These are phyloP conservation scores for Phocoena phocoena DNA, from an alignment of 2,113 vertebrate genomes.

Conservation along the genomic window DNA sequence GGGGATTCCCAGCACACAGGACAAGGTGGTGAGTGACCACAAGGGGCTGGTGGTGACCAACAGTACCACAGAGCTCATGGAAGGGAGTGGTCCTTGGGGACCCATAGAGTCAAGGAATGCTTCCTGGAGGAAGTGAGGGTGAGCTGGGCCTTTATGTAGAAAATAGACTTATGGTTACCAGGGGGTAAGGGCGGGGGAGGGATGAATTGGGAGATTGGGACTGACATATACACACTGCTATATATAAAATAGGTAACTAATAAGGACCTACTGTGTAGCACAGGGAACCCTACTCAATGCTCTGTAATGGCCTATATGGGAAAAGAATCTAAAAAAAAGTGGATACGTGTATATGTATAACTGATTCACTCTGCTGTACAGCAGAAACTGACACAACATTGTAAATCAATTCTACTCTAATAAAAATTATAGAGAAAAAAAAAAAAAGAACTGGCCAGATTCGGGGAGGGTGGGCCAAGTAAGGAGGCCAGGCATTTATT, in stretches of 20 bases:
- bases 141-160: neutral
- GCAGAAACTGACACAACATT: no score
- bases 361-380: no score
- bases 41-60: neutral
- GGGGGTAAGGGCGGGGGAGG: fast-evolving
- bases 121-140: neutral
- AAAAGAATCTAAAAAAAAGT: neutral
- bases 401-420: no score
- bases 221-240: neutral
- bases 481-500: neutral
- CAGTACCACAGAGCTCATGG: neutral
- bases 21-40: neutral
- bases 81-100: neutral
- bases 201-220: neutral
- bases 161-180: neutral
- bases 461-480: neutral
- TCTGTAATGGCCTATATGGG: neutral
- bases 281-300: neutral
- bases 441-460: neutral
- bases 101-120: neutral
- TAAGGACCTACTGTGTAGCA: neutral
- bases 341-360: no score
- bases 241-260: neutral
- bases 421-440: no score
- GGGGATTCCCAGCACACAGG: neutral